These are phyloP conservation scores for Rhincodon typus DNA, from an alignment of 2,797 vertebrate genomes.

Conservation along the genomic window DNA sequence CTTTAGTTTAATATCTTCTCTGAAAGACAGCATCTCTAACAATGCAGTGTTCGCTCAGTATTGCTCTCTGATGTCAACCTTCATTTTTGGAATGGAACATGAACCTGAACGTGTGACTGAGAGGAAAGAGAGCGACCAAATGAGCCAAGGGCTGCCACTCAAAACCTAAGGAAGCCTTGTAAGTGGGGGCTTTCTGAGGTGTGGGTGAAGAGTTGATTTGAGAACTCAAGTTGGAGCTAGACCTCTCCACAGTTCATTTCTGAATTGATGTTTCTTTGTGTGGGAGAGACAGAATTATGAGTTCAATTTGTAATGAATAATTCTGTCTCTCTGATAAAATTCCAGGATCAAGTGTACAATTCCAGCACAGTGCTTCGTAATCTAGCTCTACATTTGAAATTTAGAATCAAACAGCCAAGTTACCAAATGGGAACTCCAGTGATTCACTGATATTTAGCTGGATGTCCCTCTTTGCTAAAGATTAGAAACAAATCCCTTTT, in stretches of 20 bases:
- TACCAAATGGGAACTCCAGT: neutral
- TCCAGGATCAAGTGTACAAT: neutral
- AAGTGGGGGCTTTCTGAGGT: neutral
- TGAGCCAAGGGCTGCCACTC: neutral
- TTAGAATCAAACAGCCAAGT: neutral
- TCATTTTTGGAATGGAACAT: neutral
- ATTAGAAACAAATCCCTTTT: neutral
- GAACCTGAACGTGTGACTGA: neutral
- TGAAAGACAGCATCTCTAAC: too few relatives aligned
- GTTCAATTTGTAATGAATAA: neutral
- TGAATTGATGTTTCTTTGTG: neutral
- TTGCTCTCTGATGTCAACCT: too few relatives aligned
- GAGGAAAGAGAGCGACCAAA: neutral
- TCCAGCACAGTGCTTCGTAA: neutral
- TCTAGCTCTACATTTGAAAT: neutral
- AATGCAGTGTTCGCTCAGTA: too few relatives aligned
- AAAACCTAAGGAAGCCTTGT: neutral
- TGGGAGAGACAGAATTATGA: neutral
- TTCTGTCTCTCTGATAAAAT: neutral
- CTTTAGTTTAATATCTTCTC: too few relatives aligned
- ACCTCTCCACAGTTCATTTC: neutral
- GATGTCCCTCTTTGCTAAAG: neutral
- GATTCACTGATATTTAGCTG: neutral
- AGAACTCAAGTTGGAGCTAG: neutral
- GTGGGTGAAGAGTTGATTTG: neutral